Percentiles rank a stretch among this genome's conserved stretches.
These are phyloP conservation scores for Lamproptera curius DNA, from an alignment of 2,888 invertebrate genomes.

Conservation along the genomic window DNA sequence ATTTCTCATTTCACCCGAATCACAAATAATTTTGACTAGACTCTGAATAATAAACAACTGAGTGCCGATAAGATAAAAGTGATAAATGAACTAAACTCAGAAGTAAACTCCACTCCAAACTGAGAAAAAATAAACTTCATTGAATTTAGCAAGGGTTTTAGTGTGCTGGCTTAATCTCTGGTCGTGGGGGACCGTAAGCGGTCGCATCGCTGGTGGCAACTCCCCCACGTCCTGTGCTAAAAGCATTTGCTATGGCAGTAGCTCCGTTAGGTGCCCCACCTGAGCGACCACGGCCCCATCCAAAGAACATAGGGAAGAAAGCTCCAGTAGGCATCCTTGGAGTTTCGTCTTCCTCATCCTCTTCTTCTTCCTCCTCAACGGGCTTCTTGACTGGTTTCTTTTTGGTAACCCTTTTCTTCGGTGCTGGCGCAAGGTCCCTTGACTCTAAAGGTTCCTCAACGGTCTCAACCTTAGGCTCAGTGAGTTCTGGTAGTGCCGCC, in stretches of 20 bases:
- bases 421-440: conserved; percentile 37
- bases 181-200: conserved; percentile 81
- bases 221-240: conserved; percentile 83
- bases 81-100: no score
- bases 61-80: no score
- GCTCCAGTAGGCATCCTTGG: conserved; percentile 72
- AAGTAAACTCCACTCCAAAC: no score
- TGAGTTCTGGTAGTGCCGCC: conserved; percentile 49
- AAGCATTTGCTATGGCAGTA: conserved; percentile 85
- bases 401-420: conserved; percentile 54
- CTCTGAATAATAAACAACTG: no score
- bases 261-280: no score
- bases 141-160: no score
- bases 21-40: no score
- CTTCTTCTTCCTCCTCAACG: conserved; percentile 67
- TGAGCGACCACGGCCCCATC: conserved; percentile 60
- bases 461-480: conserved; percentile 58
- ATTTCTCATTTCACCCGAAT: no score
- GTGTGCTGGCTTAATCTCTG: conserved; percentile 54
- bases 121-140: no score
- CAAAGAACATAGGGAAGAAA: conserved; percentile 83
- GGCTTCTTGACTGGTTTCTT: conserved; percentile 62
- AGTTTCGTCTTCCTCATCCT: conserved; percentile 70
- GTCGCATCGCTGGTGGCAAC: conserved; percentile 85
- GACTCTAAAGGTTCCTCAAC: conserved; percentile 53